Conservation (phyloP, 2,113 vertebrate genomes). For the Chloropsis cyanopogon region DNA sequence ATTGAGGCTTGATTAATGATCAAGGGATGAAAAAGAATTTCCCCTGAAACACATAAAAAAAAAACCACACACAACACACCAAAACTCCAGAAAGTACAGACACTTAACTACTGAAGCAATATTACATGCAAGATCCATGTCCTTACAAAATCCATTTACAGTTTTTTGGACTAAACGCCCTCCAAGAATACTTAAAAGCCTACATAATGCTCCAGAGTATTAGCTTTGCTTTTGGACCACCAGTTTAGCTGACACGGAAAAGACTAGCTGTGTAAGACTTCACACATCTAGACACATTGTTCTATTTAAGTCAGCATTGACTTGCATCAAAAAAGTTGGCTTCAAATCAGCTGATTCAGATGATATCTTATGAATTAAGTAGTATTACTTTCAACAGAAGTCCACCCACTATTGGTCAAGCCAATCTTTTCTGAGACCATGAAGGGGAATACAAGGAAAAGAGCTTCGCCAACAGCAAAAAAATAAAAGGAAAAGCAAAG, state of each 20-base stretch:
- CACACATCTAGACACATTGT: constrained; percentile 58
- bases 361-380: constrained; percentile 40
- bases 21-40: not conserved
- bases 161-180: constrained; percentile 5
- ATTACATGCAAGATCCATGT: not conserved
- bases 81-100: not conserved
- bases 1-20: not conserved
- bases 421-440: not conserved
- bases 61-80: not conserved
- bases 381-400: constrained; percentile 47
- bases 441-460: not conserved
- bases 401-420: constrained; percentile 48
- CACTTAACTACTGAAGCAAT: not conserved
- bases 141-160: constrained; percentile 23
- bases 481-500: not conserved
- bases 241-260: constrained; percentile 36
- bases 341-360: constrained; percentile 52
- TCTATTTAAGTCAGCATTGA: constrained; percentile 57
- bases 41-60: not conserved
- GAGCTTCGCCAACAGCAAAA: not conserved
- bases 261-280: constrained; percentile 15
- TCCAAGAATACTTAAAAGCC: constrained; percentile 46
- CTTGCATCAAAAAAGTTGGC: constrained; percentile 46
- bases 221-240: constrained; percentile 46
- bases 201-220: constrained; percentile 54